A percentile compares a stretch with the other conserved stretches of the same genome.
phyloP scores from a whole-genome alignment of 2,888 invertebrate species.

The Herminia tarsipennalis region DNA sequence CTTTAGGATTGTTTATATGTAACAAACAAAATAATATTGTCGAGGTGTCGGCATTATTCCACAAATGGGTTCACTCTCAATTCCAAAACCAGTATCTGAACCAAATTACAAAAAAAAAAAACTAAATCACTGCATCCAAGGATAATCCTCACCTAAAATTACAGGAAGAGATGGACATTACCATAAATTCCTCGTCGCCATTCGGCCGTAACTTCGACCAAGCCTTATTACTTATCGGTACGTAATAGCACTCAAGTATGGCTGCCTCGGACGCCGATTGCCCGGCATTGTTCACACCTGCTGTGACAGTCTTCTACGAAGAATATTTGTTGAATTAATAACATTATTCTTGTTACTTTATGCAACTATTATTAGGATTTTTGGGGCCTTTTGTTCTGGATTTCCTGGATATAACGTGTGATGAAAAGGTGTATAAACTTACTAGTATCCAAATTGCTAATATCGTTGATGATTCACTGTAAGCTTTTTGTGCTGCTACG shows the following conservation, averaged over 20 bases:
- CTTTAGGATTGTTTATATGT: no score
- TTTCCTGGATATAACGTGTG: no score
- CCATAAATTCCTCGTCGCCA: slow-evolving; percentile 23
- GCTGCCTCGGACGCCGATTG: slow-evolving; percentile 29
- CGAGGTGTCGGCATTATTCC: no score
- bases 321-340: slow-evolving; percentile 34
- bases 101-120: background rate
- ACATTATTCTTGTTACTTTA: slow-evolving; percentile 10
- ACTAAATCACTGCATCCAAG: background rate
- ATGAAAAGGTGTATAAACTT: no score
- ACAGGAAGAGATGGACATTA: slow-evolving; percentile 12
- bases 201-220: slow-evolving; percentile 26
- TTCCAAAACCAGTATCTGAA: no score
- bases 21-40: no score
- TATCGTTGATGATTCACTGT: no score
- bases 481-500: background rate
- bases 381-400: no score
- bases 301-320: slow-evolving; percentile 15
- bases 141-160: slow-evolving; percentile 8
- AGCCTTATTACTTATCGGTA: slow-evolving; percentile 24
- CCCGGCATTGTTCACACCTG: slow-evolving; percentile 38
- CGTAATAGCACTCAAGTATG: slow-evolving; percentile 33
- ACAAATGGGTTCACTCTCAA: no score
- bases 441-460: no score
- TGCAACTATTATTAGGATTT: background rate